Evolutionary conservation across 2,797 vertebrate genomes (phyloP).

Genomic region (Furcifer pardalis): DNA sequence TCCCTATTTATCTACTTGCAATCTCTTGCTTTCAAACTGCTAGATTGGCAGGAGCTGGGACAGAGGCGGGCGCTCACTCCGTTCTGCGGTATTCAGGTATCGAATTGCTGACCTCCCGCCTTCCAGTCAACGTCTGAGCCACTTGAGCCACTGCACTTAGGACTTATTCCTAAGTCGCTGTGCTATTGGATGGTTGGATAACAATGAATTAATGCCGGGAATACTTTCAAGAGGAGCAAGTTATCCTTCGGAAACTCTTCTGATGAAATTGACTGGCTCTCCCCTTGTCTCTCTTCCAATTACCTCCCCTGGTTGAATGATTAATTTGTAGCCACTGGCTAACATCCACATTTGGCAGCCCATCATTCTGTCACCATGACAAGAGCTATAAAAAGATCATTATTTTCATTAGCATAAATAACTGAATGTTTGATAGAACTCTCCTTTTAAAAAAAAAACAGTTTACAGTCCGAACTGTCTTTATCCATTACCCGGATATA

Average conservation of each 20-base stretch:
- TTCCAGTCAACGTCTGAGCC: no score
- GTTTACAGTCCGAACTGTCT: conserved; percentile 68
- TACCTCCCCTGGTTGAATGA: conserved; percentile 71
- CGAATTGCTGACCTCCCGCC: no score
- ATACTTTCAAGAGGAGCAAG: background rate
- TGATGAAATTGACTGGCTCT: conserved; percentile 59
- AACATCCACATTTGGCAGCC: conserved; percentile 70
- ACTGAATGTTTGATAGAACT: conserved; percentile 71
- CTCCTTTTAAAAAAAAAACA: conserved; percentile 68
- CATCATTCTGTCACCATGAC: conserved; percentile 69
- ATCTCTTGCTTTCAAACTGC: no score
- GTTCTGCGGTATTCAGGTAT: no score
- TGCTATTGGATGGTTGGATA: background rate
- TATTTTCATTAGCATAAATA: conserved; percentile 78
- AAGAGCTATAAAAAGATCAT: conserved; percentile 74
- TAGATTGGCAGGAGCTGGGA: no score
- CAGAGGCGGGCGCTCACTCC: no score
- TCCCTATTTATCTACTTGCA: no score
- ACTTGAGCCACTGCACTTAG: no score
- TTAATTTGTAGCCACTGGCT: conserved; percentile 76
- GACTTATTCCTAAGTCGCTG: background rate
- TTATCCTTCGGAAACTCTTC: conserved; percentile 57
- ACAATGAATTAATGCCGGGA: background rate
- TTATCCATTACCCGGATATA: conserved; percentile 70
- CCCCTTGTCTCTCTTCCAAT: conserved; percentile 70